Evolutionary conservation across 2,888 invertebrate genomes (phyloP), one percentile per base, ranked within the genome.

Genomic region (Brenthis hecate): DNA sequence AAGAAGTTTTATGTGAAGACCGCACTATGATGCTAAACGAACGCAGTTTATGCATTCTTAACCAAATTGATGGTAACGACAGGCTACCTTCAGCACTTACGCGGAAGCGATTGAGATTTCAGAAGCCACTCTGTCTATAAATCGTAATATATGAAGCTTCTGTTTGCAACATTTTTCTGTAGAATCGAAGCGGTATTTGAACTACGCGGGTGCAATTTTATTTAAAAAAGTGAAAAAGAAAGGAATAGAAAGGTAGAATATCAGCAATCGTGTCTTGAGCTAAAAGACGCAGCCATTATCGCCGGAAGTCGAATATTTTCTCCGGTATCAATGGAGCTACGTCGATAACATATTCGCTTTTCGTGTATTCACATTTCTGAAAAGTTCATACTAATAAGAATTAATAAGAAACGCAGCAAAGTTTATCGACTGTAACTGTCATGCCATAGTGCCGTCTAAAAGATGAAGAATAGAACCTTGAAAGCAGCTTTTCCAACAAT

Each of bases 401-500:
- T 91, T 85, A 86, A 85, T 88, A 91, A 91, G 89, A 92, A 92
- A 91, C 91, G 90, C 91, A 92, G 92, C 92, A 85, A 91, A 91
- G 85, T 90, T 90, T 87, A 90, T 91, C 88, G 90, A 90, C 90
- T 91, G 91, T 91, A 91, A 91, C 87, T 90, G 85, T 89, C 92
- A 92, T 92, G 92, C 92, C 92, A 92, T 91, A 88, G 92, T 92
- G 92, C 93, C 92, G 83, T 92, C 93, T 92, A 92, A 91, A 87
- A 91, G 91, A 92, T 91, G 85, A 86, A 86, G 89, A 91, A 89
- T 84, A 88, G 85, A 92, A 93, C 92, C 92, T 91, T 89, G 91
- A 85, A 88, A 93, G 92, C 88, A 92, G 92, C 91, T 88, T 89
- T 87, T 94, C 93, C 88, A 94, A 93, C 91, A 89, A 93, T 88